Conservation (phyloP, 2,113 vertebrate genomes). For the Festucalex cinctus region DNA sequence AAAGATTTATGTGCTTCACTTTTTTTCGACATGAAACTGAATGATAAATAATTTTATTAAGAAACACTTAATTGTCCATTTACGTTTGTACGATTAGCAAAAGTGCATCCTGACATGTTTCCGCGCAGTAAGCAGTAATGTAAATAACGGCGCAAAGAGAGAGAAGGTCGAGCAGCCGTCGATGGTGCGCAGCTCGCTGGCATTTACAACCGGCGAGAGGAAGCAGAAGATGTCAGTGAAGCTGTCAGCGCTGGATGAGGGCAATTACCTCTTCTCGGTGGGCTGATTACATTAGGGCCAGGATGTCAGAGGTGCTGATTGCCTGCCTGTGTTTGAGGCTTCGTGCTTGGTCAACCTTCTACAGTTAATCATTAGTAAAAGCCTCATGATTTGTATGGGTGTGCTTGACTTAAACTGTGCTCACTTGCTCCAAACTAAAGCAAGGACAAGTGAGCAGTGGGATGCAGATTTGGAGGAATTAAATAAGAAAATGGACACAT, state of each 20-base stretch:
- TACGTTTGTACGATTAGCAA: neutral
- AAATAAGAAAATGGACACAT: no score
- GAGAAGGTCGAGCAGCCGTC: constrained; percentile 70
- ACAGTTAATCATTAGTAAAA: constrained; percentile 69
- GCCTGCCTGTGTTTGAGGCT: constrained; percentile 58
- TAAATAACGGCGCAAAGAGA: constrained; percentile 65
- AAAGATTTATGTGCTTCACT: constrained; percentile 1
- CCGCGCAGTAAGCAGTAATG: constrained; percentile 69
- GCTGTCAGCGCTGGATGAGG: constrained; percentile 75
- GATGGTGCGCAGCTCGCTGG: constrained; percentile 60
- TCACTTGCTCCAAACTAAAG: neutral
- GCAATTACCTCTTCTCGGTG: constrained; percentile 76
- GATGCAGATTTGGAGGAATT: neutral
- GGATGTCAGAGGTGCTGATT: constrained; percentile 75
- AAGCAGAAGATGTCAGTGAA: constrained; percentile 79
- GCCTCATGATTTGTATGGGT: constrained; percentile 33
- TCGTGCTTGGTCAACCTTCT: constrained; percentile 53
- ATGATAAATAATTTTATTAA: neutral
- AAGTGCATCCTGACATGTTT: constrained; percentile 50
- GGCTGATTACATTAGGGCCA: constrained; percentile 77
- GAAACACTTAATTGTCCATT: neutral
- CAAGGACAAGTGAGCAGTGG: neutral
- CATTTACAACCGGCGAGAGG: constrained; percentile 79
- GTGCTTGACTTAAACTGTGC: neutral
- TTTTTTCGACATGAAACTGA: neutral